Base-by-base conservation (phyloP, 2,888 invertebrate genomes). In the Latrodectus hesperus region DNA sequence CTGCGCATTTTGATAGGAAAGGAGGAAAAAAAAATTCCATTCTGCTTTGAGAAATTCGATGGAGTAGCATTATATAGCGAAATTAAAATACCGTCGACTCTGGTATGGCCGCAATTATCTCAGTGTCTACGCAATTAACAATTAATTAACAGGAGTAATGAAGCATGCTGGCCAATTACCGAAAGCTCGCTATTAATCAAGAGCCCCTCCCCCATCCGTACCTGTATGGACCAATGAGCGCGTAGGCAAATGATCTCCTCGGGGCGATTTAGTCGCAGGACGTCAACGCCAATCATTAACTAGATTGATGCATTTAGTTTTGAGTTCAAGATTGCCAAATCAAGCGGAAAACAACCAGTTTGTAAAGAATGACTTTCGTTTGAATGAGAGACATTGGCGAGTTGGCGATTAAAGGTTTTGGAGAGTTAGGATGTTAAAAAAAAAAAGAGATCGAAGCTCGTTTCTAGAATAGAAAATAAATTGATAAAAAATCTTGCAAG, bases 91-190 rank as follows among this genome's bases (percentile, higher is more conserved):
- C 64, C 71, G 84, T 79, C 71, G 77, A 68, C 49, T 71, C 65
- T 71, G 72, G 87, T 53, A 82, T 72, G 77, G 77, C 87, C 87
- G 82, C 87, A 87, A 87, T 87, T 87, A 87, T 87, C 82, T 82
- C 77, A 86, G 82, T 77, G 87, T 87, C 77, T 82, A 87, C 87
- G 87, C 87, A 87, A 87, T 87, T 87, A 87, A 87, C 87, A 87
- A 87, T 87, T 87, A 87, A 87, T 87, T 87, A 87, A 87, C 82
- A 81, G 78, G 77, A 73, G 82, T 87, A 87, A 87, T 87, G 87
- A 87, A 87, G 77, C 87, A 72, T 81, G 73, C 67, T 74, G 87
- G 82, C 81, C 87, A 87, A 87, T 87, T 87, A 87, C 87, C 87
- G 77, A 82, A 86, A 65, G 81, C 87, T 77, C 74, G 82, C 82